A percentile compares a stretch with the other conserved stretches of the same genome.
These are phyloP conservation scores for Nylanderia fulva DNA, from an alignment of 1,140 invertebrate genomes.

Conservation along the genomic window DNA sequence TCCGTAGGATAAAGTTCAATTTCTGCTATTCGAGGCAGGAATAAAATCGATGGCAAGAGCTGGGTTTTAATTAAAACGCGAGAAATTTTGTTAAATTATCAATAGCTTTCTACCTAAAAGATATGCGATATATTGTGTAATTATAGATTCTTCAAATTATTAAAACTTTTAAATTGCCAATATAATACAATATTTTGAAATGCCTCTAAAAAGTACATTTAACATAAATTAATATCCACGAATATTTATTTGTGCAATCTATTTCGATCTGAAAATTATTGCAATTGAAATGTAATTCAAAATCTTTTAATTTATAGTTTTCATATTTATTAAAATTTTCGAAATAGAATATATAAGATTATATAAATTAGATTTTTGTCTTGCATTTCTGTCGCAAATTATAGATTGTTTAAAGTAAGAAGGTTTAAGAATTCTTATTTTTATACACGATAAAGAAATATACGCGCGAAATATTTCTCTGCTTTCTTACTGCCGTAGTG, in stretches of 20 bases:
- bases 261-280: background rate
- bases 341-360: no score
- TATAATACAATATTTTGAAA: background rate
- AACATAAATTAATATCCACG: background rate
- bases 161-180: conserved; percentile 2
- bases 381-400: no score
- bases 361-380: no score
- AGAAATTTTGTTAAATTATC: conserved; percentile 22
- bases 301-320: background rate
- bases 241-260: background rate
- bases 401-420: no score
- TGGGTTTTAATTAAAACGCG: background rate
- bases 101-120: background rate
- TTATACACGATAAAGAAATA: background rate
- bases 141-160: conserved; percentile 3
- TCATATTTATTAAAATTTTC: background rate
- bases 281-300: background rate
- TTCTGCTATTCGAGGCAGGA: background rate
- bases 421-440: background rate
- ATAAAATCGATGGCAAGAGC: background rate
- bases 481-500: background rate
- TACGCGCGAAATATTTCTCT: background rate
- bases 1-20: background rate
- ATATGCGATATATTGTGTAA: background rate
- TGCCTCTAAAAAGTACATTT: background rate